phyloP scores from a whole-genome alignment of 2,888 invertebrate species.

The Hoplodrina ambigua region DNA sequence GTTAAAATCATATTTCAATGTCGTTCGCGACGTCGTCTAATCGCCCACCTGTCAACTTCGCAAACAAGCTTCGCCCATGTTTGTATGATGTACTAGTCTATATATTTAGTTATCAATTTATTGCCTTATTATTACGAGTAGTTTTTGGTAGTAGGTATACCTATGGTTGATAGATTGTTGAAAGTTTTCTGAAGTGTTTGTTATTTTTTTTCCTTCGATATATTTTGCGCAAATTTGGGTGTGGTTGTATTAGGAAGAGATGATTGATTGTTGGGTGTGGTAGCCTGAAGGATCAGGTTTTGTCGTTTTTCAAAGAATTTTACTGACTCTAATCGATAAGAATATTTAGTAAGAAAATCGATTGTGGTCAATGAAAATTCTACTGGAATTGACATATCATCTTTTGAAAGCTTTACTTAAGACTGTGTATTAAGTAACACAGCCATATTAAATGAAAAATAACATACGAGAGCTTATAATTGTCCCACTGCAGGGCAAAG shows the following conservation, averaged over 20 bases:
- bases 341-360: constrained; percentile 27
- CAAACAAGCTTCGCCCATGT: constrained; percentile 69
- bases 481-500: too few species aligned
- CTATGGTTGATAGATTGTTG: constrained; percentile 4
- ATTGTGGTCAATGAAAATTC: constrained; percentile 26
- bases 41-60: constrained; percentile 74
- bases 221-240: neutral
- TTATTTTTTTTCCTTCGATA: constrained; percentile 5
- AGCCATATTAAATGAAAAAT: too few species aligned
- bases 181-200: neutral
- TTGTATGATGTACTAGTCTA: constrained; percentile 43
- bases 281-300: neutral
- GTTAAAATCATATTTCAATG: constrained; percentile 71
- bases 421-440: too few species aligned
- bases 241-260: neutral
- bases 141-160: constrained; percentile 16
- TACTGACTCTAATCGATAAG: constrained; percentile 24
- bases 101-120: constrained; percentile 62
- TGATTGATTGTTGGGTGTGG: constrained; percentile 19
- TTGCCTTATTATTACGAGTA: constrained; percentile 55
- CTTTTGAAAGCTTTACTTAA: neutral
- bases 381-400: neutral
- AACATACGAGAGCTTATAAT: too few species aligned
- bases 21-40: constrained; percentile 69
- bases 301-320: constrained; percentile 18